These are phyloP conservation scores for Odontophorus gujanensis DNA, from an alignment of 2,113 vertebrate species.

Conservation along the genomic window DNA sequence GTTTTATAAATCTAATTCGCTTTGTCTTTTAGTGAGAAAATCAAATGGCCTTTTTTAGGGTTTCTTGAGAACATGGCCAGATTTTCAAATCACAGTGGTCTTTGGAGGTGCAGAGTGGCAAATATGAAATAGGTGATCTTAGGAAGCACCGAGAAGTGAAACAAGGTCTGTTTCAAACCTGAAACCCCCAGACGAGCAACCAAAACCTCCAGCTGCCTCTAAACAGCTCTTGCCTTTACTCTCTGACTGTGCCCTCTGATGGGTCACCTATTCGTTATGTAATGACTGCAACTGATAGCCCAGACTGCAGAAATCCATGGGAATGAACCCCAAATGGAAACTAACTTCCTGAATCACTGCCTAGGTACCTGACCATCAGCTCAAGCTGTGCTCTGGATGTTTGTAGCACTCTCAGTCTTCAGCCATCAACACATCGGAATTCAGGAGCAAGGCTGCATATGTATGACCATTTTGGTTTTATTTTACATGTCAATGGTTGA, in stretches of 20 bases:
- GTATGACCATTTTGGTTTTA: rapidly evolving
- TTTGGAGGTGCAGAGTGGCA: background rate
- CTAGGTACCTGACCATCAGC: background rate
- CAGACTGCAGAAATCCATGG: background rate
- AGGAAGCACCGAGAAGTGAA: background rate
- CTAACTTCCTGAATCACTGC: background rate
- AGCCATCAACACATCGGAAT: background rate
- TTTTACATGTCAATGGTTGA: background rate
- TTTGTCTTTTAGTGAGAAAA: slow-evolving; percentile 10
- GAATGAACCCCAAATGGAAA: background rate
- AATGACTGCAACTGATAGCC: no score
- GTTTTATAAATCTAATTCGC: slow-evolving; percentile 5
- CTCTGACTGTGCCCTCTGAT: background rate
- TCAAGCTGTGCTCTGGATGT: background rate
- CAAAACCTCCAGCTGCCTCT: background rate
- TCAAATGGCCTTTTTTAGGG: background rate
- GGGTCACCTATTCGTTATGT: rapidly evolving
- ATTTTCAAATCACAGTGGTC: rapidly evolving
- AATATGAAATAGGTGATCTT: rapidly evolving
- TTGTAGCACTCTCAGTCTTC: rapidly evolving
- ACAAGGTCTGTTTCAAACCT: background rate
- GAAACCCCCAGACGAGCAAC: background rate
- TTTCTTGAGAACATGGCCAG: background rate
- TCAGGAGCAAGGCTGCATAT: rapidly evolving
- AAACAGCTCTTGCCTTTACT: background rate